These are phyloP conservation scores for Hydrocynus forskahlii DNA, from an alignment of 2,797 vertebrate genomes.

Conservation along the genomic window DNA sequence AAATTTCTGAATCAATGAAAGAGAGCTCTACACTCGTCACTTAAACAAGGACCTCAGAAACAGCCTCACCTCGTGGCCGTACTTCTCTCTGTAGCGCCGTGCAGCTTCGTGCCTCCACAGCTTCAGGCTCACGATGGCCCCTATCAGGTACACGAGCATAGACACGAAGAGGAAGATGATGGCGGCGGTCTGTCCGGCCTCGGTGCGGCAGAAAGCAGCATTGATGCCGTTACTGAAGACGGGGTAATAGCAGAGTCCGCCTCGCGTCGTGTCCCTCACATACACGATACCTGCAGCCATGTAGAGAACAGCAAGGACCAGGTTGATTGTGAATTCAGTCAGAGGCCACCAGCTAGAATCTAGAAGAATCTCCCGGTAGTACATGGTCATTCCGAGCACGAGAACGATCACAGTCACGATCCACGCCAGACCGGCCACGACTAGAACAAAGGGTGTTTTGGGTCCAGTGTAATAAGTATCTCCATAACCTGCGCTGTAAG, in stretches of 20 bases:
- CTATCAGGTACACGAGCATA: constrained; percentile 87
- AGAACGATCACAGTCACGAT: constrained; percentile 88
- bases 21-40: too few relatives aligned
- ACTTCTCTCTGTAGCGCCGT: constrained; percentile 78
- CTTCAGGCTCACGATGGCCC: constrained; percentile 89
- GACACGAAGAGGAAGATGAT: constrained; percentile 94
- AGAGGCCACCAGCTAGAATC: constrained; percentile 97
- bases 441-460: constrained; percentile 91
- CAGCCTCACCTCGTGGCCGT: constrained; percentile 84
- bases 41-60: neutral
- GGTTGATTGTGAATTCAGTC: constrained; percentile 92
- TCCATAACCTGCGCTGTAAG: constrained; percentile 69
- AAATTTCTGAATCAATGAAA: too few relatives aligned
- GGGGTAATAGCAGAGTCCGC: constrained; percentile 90
- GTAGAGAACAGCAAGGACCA: constrained; percentile 88
- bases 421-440: constrained; percentile 90
- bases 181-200: constrained; percentile 92
- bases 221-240: constrained; percentile 90
- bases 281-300: constrained; percentile 91
- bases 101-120: constrained; percentile 91
- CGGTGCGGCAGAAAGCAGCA: constrained; percentile 86
- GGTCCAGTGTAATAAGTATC: constrained; percentile 87
- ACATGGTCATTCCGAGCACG: constrained; percentile 96
- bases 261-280: constrained; percentile 88
- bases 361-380: constrained; percentile 94